Evolutionary conservation across 2,113 vertebrate species (phyloP), one percentile per base, ranked within the genome.

Genomic region (Spilogale gracilis): DNA sequence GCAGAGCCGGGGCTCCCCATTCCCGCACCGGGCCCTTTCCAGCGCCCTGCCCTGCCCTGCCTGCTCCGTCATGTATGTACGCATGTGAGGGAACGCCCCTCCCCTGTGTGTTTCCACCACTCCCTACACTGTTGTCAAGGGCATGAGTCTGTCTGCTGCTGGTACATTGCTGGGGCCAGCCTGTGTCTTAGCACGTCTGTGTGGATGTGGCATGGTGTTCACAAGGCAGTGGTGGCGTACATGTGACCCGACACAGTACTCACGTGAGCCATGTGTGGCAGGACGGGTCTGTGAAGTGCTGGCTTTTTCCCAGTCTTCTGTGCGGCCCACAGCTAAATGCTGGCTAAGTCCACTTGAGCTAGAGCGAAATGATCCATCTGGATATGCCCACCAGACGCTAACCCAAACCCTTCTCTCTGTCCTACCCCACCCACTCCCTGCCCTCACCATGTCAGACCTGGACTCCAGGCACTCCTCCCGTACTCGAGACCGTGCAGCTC

Each of bases 21-120:
- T 71, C 61, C 63, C 0, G 0, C 8, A 2, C 69, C 5, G 0
- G 8, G 52, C 43, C 32, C 43, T 50, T 60, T 6, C 30, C 12
- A 2, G 38, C 3, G 0, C 17, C 25, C 9, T n/a, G 9, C 58
- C 60, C 13, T n/a, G 16, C 43, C 60, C 38, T 50, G 27, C 74
- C n/a, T 60, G 0, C 32, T 65, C 48, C 6, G 1, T 87, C 32
- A 23, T 32, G 52, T 23, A 17, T 14, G 50, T 30, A 14, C n/a
- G 7, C 3, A 5, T 27, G 30, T 11, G 23, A 69, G 48, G 74
- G 52, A 45, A 10, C 73, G 58, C 50, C 67, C 9, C 8, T 18
- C 54, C 2, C 1, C 8, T 8, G 12, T 21, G 67, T 58, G 43
- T 54, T 38, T 69, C 54, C 3, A 0, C 25, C 65, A 6, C 50